These are phyloP conservation scores for Paramormyrops kingsleyae DNA, from an alignment of 2,113 vertebrate species.

Conservation along the genomic window DNA sequence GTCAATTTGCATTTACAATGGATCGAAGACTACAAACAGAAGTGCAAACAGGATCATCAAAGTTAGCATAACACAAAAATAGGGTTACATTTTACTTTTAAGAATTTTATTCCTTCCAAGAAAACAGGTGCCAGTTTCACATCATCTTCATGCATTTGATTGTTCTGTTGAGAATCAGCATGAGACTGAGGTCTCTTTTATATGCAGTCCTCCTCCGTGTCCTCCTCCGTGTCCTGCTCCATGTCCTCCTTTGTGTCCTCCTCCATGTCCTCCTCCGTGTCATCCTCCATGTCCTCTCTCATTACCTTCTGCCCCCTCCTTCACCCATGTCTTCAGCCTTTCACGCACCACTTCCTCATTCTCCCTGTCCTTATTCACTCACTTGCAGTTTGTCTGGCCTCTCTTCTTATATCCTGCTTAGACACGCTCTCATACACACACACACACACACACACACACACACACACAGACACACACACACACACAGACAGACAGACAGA, in stretches of 20 bases:
- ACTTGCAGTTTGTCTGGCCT: constrained; percentile 44
- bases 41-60: background rate
- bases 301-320: background rate
- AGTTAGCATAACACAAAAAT: background rate
- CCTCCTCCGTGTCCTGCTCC: background rate
- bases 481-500: background rate
- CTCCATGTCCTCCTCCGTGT: background rate
- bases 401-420: constrained; percentile 7
- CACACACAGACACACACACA: constrained; percentile 11
- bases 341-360: background rate
- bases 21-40: background rate
- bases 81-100: background rate
- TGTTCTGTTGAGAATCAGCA: background rate
- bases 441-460: constrained; percentile 14
- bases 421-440: background rate
- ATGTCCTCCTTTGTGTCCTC: background rate
- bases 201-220: background rate
- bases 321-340: background rate
- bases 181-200: background rate
- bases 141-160: background rate
- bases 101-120: background rate
- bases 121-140: background rate
- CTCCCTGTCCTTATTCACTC: constrained; percentile 49
- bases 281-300: background rate
- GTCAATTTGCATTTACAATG: background rate